Evolutionary conservation across 2,888 invertebrate species (phyloP).

Genomic region (Eupithecia abbreviata): DNA sequence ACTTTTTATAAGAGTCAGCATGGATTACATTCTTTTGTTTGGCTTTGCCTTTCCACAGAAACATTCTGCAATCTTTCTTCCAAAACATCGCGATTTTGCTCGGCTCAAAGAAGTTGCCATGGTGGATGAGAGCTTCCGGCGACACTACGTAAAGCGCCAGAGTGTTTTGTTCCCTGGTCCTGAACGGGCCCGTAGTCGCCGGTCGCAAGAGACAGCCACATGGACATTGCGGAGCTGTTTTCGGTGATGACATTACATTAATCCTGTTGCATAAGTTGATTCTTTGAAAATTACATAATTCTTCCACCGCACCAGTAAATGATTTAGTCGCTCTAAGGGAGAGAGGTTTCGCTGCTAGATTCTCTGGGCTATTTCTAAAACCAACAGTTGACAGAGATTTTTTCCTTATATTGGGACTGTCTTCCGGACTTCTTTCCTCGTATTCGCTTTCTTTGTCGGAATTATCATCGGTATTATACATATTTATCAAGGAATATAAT

Average conservation of each 20-base stretch:
- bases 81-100: conserved; percentile 86
- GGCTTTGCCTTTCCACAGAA: conserved; percentile 83
- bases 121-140: conserved; percentile 80
- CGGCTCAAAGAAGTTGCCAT: conserved; percentile 83
- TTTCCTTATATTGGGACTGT: conserved; percentile 70
- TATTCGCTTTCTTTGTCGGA: conserved; percentile 77
- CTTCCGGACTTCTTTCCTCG: conserved; percentile 67
- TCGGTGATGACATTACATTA: conserved; percentile 61
- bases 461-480: conserved; percentile 72
- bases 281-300: conserved; percentile 71
- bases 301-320: conserved; percentile 74
- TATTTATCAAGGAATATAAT: conserved; percentile 39
- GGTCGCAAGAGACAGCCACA: conserved; percentile 75
- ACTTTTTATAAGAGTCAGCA: conserved; percentile 61
- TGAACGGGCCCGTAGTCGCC: conserved; percentile 65
- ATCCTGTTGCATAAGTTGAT: conserved; percentile 68
- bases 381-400: conserved; percentile 76
- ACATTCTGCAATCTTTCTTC: conserved; percentile 89
- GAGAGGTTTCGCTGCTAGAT: conserved; percentile 67
- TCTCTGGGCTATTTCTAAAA: conserved; percentile 68
- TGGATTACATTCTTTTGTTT: conserved; percentile 64
- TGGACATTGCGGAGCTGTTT: conserved; percentile 68
- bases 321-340: conserved; percentile 77
- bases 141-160: conserved; percentile 77
- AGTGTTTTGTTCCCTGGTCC: conserved; percentile 74